phyloP scores from a whole-genome alignment of 2,888 invertebrate genomes.

The Cataglyphis cursor region DNA sequence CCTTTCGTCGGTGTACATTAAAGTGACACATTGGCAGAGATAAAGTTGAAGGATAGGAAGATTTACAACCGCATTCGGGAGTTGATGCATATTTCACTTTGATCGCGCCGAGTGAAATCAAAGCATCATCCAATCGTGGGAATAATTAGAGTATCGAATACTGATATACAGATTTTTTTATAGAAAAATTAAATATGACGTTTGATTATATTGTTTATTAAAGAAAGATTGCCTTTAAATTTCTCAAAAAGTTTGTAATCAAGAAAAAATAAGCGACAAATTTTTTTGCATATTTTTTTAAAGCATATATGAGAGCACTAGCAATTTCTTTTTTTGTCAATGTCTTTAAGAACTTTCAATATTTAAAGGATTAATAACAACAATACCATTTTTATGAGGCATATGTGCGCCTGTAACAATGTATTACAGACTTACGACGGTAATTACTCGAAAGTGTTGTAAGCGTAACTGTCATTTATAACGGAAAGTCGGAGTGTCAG shows the following conservation, averaged over 20 bases:
- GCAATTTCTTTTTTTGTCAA: background rate
- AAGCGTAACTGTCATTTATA: conserved; percentile 28
- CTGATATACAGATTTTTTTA: background rate
- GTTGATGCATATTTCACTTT: conserved; percentile 14
- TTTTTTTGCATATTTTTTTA: background rate
- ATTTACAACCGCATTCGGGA: conserved; percentile 29
- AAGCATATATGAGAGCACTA: too few species aligned
- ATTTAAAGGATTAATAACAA: background rate
- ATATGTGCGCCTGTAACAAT: background rate
- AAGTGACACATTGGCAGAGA: conserved; percentile 19
- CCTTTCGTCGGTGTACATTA: background rate
- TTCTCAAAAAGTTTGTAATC: background rate
- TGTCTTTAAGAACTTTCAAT: background rate
- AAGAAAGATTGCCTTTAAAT: background rate
- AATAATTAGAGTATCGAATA: conserved; percentile 12
- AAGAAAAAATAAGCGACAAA: background rate
- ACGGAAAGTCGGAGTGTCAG: conserved; percentile 19
- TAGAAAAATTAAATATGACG: too few species aligned
- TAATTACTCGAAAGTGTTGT: conserved; percentile 33
- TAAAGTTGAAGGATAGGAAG: conserved; percentile 19
- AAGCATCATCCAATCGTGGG: conserved; percentile 9
- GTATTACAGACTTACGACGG: conserved; percentile 32
- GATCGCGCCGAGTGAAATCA: conserved; percentile 36
- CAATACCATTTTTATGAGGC: background rate
- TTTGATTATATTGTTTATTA: conserved; percentile 10